phyloP scores from a whole-genome alignment of 2,797 vertebrate genomes.

The Rhabdomys pumilio region DNA sequence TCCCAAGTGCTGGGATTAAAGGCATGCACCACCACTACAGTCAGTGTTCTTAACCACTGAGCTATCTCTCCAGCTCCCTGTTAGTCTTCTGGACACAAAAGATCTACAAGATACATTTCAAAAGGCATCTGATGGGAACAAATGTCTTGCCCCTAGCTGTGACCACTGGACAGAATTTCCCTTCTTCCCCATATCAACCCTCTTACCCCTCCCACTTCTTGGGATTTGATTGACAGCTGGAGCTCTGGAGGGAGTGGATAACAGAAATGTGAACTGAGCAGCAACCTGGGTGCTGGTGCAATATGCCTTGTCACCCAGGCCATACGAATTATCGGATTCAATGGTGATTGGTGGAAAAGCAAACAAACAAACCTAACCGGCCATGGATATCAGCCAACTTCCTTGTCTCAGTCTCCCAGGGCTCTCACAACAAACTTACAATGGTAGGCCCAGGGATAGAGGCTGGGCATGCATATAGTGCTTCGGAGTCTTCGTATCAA shows the following conservation, averaged over 20 bases:
- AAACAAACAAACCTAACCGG: neutral
- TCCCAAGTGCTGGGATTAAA: too few relatives aligned
- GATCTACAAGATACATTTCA: neutral
- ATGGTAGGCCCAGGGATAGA: neutral
- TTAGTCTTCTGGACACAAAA: too few relatives aligned
- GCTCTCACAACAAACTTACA: neutral
- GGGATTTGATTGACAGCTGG: neutral
- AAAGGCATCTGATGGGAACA: neutral
- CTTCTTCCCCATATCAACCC: neutral
- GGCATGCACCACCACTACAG: too few relatives aligned
- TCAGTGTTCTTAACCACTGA: too few relatives aligned
- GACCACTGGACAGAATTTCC: fast-evolving
- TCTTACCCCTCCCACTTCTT: neutral
- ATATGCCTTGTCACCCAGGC: neutral
- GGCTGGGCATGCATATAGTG: neutral
- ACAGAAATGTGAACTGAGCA: neutral
- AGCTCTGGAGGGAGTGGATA: neutral
- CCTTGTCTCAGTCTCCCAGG: neutral
- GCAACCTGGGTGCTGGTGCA: neutral
- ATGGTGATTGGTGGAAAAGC: neutral
- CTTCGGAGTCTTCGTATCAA: neutral
- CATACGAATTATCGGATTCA: neutral
- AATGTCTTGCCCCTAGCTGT: neutral
- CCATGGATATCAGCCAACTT: neutral
- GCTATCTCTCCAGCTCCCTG: too few relatives aligned